These are phyloP conservation scores for Sebastes paucispinis DNA, from an alignment of 2,797 vertebrate genomes.

Conservation along the genomic window DNA sequence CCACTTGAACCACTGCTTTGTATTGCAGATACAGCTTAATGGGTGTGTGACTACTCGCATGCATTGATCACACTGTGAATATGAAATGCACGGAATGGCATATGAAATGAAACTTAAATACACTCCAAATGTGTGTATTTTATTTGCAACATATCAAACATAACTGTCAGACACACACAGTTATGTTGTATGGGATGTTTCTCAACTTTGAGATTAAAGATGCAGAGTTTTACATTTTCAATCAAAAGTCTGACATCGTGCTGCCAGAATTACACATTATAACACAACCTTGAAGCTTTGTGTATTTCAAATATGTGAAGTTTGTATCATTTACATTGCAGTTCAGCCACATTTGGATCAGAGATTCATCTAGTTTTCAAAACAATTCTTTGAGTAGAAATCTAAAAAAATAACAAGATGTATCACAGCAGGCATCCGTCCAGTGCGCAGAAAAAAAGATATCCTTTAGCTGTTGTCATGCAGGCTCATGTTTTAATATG, in stretches of 20 bases:
- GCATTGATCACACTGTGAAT: slow-evolving; percentile 49
- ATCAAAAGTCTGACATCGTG: neutral
- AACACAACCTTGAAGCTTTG: neutral
- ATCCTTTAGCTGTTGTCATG: slow-evolving; percentile 34
- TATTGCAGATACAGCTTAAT: slow-evolving; percentile 30
- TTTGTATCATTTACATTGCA: neutral
- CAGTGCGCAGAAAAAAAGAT: neutral
- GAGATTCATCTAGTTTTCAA: neutral
- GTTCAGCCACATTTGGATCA: neutral
- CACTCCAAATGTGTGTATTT: slow-evolving; percentile 47
- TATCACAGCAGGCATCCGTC: neutral
- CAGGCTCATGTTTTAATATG: slow-evolving; percentile 30
- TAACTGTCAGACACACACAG: slow-evolving; percentile 1
- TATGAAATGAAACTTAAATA: slow-evolving; percentile 55
- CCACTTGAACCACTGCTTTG: slow-evolving; percentile 64
- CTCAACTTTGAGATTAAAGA: neutral
- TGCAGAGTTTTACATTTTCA: neutral
- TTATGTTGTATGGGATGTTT: slow-evolving; percentile 7
- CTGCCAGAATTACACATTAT: neutral
- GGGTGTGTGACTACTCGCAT: slow-evolving; percentile 46
- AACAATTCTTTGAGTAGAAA: neutral
- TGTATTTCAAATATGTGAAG: neutral
- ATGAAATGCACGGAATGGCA: slow-evolving; percentile 60
- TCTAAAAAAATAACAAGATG: neutral
- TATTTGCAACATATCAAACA: slow-evolving; percentile 3